Base-by-base conservation (phyloP, 2,888 invertebrate species). In the Agrotis ipsilon region DNA sequence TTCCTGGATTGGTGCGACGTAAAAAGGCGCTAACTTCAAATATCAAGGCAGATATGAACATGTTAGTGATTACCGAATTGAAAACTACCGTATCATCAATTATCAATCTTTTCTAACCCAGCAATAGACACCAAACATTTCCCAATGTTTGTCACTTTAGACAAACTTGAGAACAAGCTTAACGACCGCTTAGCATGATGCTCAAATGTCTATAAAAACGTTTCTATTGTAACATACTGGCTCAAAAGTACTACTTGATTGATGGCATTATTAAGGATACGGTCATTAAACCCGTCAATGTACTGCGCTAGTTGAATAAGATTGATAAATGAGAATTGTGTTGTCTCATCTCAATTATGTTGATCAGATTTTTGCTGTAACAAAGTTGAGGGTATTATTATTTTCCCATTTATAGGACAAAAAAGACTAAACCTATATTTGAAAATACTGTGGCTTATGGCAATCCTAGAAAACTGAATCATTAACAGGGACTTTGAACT, bases 271-370 rank as follows among this genome's bases (percentile, higher is more conserved):
- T 72, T 80, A 63, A 60, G 64, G 68, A 66, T 68, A 64, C 45
- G 70, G 49, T 57, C 70, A 60, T 72, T 68, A 57, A 9, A 59
- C 6, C 73, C 67, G 80, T 59, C 73, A 66, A 60, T 51, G 60
- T 19, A 16, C 19, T 45, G 24, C 5, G 27, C 67, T 74, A 71
- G 71, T 71, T 77, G 55, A 73, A 80, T 77, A 70, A 64, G 60
- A 73, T 70, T 80, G 77, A 81, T 78, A 59, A 61, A 77, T 80
- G 59, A 68, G 39, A 59, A 58, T 24, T n/a, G 54, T 71, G 51
- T 21, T n/a, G 18, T 60, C 61, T 70, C 66, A 59, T 49, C 63
- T 61, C 59, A 61, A 72, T 74, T 71, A 70, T 49, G 18, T 46
- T 62, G 43, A 71, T 78, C 64, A 52, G 0, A 24, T 49, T 51